phyloP scores from a whole-genome alignment of 2,113 vertebrate genomes.

The Lucifuga dentata region DNA sequence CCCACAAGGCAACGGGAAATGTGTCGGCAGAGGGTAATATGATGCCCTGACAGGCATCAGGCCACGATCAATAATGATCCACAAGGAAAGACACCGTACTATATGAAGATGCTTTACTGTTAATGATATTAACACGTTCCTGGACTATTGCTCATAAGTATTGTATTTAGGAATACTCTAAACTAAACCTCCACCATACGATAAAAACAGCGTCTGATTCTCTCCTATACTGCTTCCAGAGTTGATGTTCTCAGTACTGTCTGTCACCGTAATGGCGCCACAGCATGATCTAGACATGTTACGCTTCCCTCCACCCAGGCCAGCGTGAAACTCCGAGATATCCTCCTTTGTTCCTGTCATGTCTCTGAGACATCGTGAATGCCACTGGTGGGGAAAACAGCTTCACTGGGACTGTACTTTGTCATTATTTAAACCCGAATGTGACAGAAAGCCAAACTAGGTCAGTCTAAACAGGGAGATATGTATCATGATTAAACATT shows the following conservation, averaged over 20 bases:
- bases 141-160: background rate
- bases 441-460: too few species aligned
- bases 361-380: background rate
- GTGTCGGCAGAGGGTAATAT: constrained; percentile 1
- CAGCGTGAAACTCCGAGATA: background rate
- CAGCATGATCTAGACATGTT: background rate
- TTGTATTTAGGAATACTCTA: constrained; percentile 23
- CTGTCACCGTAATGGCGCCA: background rate
- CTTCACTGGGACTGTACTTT: too few species aligned
- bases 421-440: too few species aligned
- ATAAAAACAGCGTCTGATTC: background rate
- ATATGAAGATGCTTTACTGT: too few species aligned
- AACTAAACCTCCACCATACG: background rate
- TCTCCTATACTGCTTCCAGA: background rate
- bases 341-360: background rate
- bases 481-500: too few species aligned
- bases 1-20: background rate
- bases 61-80: constrained; percentile 33
- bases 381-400: too few species aligned
- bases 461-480: too few species aligned
- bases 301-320: background rate
- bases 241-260: constrained; percentile 7
- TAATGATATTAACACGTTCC: constrained; percentile 3
- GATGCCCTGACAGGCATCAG: constrained; percentile 21
- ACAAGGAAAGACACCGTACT: background rate